Evolutionary conservation across 2,113 vertebrate species (phyloP).

Genomic region (Maccullochella peelii): DNA sequence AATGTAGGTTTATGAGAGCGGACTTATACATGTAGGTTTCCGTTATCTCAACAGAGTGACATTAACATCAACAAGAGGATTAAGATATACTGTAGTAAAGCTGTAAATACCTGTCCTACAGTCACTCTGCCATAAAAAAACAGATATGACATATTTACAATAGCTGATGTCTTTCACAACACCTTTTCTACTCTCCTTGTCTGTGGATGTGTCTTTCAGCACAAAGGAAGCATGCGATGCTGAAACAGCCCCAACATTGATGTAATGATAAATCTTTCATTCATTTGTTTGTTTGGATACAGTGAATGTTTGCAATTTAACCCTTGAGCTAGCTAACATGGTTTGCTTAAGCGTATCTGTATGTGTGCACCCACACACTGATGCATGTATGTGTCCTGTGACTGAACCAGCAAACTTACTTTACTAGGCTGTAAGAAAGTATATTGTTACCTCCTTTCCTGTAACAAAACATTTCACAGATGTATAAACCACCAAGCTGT

Average conservation of each 20-base stretch:
- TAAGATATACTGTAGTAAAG: conserved; percentile 7
- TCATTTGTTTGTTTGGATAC: neutral
- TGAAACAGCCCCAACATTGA: neutral
- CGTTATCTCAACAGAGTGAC: neutral
- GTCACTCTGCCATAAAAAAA: neutral
- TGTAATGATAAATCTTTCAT: neutral
- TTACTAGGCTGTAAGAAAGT: neutral
- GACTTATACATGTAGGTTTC: neutral
- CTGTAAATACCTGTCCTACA: neutral
- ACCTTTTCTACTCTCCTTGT: neutral
- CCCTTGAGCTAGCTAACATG: neutral
- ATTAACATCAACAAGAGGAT: conserved; percentile 18
- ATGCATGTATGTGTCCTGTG: neutral
- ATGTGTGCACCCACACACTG: neutral
- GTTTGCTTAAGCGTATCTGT: neutral
- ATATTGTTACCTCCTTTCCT: neutral
- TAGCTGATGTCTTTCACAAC: neutral
- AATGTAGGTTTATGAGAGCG: neutral
- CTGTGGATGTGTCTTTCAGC: neutral
- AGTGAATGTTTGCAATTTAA: neutral
- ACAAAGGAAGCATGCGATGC: neutral
- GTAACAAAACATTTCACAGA: conserved; percentile 11
- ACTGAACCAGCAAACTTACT: neutral
- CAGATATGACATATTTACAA: neutral
- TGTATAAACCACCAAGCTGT: conserved; percentile 6